Evolutionary conservation across 2,888 invertebrate species (phyloP), one percentile per base, ranked within the genome.

Genomic region (Volucella inflata): DNA sequence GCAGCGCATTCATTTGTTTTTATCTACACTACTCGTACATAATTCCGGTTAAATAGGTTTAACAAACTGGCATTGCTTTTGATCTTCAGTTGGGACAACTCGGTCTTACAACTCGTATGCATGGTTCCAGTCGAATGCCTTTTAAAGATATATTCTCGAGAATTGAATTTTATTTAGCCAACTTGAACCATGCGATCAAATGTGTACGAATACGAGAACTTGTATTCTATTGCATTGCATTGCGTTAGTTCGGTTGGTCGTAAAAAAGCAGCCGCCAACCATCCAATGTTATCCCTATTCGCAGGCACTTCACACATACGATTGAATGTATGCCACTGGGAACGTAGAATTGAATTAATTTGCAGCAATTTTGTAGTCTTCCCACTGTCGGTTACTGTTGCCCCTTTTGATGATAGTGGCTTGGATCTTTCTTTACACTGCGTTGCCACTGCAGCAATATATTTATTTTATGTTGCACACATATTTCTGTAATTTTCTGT

Each of bases 121-220:
- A 16, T 44, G n/a, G 64, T 74, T 76, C 59, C 75, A 67, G 67
- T 59, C 67, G 75, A 76, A 65, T 76, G 75, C 57, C 17, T 65
- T 67, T 59, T 57, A 8, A 40, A 57, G 59, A 67, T 57, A 40
- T 59, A 59, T 60, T 64, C 59, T 10, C 11, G 60, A 60, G 76
- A 76, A 76, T 60, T 67, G 42, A 42, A 50, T 50, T 75, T 48
- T 48, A 38, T 64, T 65, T 75, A 68, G 59, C 67, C 67, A 51
- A 42, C 14, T 11, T 16, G 8, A 16, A 59, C 21, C 30, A 46
- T 14, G 16, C 36, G 11, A 55, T 36, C 10, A 53, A 16, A 48
- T 8, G 4, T n/a, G n/a, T 65, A 2, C 10, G 12, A 9, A 14
- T 36, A 44, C 55, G 51, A 30, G 30, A 6, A 30, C 30, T 30